Base-by-base conservation (phyloP, 2,797 vertebrate species). In the Fratercula arctica region DNA sequence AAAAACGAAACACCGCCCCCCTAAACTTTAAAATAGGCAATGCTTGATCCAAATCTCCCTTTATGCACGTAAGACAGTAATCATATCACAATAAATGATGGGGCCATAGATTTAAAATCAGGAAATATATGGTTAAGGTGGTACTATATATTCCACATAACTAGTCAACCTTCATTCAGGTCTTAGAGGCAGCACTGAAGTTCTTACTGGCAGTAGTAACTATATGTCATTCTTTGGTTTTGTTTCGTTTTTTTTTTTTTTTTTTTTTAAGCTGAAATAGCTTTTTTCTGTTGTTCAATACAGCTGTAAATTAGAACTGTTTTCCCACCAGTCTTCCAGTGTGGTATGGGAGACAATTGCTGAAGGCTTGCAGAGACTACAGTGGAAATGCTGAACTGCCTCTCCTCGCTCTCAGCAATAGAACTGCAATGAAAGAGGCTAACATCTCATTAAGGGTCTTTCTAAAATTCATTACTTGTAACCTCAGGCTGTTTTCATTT, bases 171-270 rank as follows among this genome's bases (percentile, higher is more conserved):
- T 77, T 54, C 46, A n/a, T 64, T 75, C 19, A 43, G 9, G 64
- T 75, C 15, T 74, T 77, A 13, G 8, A 89, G 43, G 25, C 26
- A 73, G 33, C 51, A 37, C 37, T 92, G 3, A 68, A 35, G 45
- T 73, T 86, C 53, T 63, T 75, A 28, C 5, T 0, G 3, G 29
- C 35, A 78, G 20, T 20, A 64, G 31, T 61, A 82, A 69, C 43
- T 13, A 9, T 59, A 33, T 25, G 33, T 68, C 19, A 21, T 13
- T 15, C 12, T 24, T 41, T 48, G 25, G 50, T 70, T 46, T 69
- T 21, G 12, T 45, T 18, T 39, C 17, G n/a, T n/a, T n/a, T n/a
- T n/a, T 4, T 10, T 61, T n/a, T 18, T 21, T 1, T 16, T 2
- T 3, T 11, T 13, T 60, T 57, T 29, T 63, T 3, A 35, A 78